These are phyloP conservation scores for Drosophila azteca DNA, from an alignment of 1,140 invertebrate species.

Conservation along the genomic window DNA sequence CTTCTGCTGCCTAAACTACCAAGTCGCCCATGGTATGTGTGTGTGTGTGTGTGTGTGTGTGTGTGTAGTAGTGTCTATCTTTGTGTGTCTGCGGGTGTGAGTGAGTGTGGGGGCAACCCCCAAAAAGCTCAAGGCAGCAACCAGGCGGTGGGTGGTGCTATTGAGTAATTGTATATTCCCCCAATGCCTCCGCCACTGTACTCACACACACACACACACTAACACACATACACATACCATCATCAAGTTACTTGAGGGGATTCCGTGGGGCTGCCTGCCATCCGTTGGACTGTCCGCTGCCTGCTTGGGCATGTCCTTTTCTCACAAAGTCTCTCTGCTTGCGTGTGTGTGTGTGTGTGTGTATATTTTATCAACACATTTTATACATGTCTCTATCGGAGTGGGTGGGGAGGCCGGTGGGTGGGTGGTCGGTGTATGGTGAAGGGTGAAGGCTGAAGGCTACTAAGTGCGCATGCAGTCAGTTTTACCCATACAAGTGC, in stretches of 20 bases:
- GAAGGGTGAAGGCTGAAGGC: constrained; percentile 59
- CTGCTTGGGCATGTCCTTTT: constrained; percentile 77
- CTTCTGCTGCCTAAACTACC: constrained; percentile 56
- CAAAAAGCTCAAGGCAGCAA: constrained; percentile 64
- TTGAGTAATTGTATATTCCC: constrained; percentile 75
- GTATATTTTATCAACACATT: constrained; percentile 61
- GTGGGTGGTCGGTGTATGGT: constrained; percentile 6
- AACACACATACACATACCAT: constrained; percentile 58
- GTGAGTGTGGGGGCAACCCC: constrained; percentile 54
- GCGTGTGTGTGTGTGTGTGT: constrained; percentile 22
- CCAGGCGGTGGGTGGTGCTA: constrained; percentile 50
- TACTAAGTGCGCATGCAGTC: constrained; percentile 80
- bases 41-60: constrained; percentile 16
- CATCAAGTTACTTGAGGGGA: constrained; percentile 72
- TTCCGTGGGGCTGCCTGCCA: constrained; percentile 20
- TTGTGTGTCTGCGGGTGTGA: constrained; percentile 26
- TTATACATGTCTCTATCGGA: constrained; percentile 61
- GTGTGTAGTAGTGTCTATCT: constrained; percentile 53
- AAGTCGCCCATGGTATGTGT: constrained; percentile 38
- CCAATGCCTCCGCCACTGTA: constrained; percentile 11
- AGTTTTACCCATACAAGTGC: constrained; percentile 58
- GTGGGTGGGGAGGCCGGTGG: constrained; percentile 4
- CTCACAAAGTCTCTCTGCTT: constrained; percentile 23
- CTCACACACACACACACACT: constrained; percentile 32
- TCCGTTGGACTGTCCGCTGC: constrained; percentile 66